A percentile compares a stretch with the other conserved stretches of the same genome.
phyloP scores from a whole-genome alignment of 2,797 vertebrate species.

The Lindbergichthys nudifrons region DNA sequence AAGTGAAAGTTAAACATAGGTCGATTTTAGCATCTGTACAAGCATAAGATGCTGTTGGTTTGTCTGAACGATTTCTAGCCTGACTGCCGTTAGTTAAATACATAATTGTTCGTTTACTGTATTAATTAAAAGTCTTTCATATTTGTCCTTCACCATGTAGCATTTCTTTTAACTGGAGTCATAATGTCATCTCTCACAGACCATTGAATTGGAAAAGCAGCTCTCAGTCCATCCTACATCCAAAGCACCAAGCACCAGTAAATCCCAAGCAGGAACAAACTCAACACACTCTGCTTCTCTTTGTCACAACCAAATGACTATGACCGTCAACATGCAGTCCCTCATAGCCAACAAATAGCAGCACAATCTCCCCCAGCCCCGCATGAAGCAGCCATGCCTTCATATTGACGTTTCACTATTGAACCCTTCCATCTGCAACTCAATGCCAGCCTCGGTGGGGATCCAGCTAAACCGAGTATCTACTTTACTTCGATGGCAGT shows the following conservation, averaged over 20 bases:
- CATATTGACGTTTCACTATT: slow-evolving; percentile 20
- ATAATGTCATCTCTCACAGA: background rate
- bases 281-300: background rate
- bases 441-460: slow-evolving; percentile 20
- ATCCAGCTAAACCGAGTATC: slow-evolving; percentile 35
- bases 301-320: slow-evolving; percentile 23
- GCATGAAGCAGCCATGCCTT: background rate
- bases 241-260: slow-evolving; percentile 13
- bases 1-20: background rate
- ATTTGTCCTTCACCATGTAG: background rate
- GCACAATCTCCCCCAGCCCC: slow-evolving; percentile 25
- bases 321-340: slow-evolving; percentile 42
- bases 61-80: background rate
- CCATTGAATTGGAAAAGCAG: background rate
- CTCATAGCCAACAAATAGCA: slow-evolving; percentile 34
- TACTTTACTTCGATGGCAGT: slow-evolving; percentile 36
- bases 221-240: slow-evolving; percentile 20
- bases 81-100: background rate
- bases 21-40: background rate
- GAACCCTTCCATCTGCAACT: slow-evolving; percentile 45
- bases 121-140: background rate
- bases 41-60: background rate
- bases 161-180: background rate
- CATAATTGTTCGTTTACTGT: background rate
- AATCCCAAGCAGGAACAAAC: slow-evolving; percentile 6